Conservation (phyloP, 2,113 vertebrate species). For the Burhinus bistriatus region DNA sequence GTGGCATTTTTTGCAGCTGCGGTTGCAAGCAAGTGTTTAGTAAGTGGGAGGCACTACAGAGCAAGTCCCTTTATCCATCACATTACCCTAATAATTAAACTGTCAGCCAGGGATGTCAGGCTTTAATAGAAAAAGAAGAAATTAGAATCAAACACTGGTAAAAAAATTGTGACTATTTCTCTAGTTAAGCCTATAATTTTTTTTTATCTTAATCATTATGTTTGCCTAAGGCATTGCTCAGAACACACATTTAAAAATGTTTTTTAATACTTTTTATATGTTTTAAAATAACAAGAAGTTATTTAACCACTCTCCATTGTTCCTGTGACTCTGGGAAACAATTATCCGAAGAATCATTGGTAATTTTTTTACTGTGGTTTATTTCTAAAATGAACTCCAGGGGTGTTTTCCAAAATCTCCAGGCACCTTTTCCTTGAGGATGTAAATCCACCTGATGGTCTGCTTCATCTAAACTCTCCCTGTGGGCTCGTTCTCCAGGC, state of each 20-base stretch:
- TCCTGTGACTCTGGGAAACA: background rate
- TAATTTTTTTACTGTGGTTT: background rate
- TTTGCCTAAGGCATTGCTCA: slow-evolving; percentile 70
- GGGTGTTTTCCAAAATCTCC: background rate
- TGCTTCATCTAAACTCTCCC: background rate
- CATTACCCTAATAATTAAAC: slow-evolving; percentile 84
- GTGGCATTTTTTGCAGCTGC: slow-evolving; percentile 78
- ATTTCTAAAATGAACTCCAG: background rate
- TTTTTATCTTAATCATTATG: slow-evolving; percentile 75
- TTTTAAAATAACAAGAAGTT: slow-evolving; percentile 55
- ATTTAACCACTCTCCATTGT: slow-evolving; percentile 42
- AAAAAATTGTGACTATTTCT: slow-evolving; percentile 74
- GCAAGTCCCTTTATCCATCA: slow-evolving; percentile 78
- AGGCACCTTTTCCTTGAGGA: background rate
- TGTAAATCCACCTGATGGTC: background rate
- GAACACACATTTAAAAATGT: background rate
- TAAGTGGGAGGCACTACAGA: slow-evolving; percentile 79
- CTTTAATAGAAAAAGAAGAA: slow-evolving; percentile 57
- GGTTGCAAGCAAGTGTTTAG: slow-evolving; percentile 67
- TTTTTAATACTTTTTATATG: background rate
- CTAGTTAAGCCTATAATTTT: slow-evolving; percentile 82
- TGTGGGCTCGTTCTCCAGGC: background rate
- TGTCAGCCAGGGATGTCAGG: slow-evolving; percentile 77
- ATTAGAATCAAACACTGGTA: slow-evolving; percentile 70
- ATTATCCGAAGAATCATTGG: background rate